Conservation (phyloP, 2,888 invertebrate species). For the Troglohyphantes excavatus region DNA sequence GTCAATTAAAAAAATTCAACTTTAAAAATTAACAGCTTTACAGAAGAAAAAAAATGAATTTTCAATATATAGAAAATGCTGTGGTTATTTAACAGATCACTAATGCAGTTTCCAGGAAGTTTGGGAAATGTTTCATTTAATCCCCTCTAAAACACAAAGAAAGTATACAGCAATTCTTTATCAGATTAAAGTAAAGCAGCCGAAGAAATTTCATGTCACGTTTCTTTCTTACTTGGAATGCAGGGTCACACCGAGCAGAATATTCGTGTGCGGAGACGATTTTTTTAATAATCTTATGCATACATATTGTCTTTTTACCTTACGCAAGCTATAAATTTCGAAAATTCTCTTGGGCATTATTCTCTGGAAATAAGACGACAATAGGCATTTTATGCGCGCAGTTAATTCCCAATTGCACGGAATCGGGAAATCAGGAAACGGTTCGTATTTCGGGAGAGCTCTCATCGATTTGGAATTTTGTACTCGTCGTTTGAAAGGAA, state of each 20-base stretch:
- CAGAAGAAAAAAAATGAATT: too few relatives aligned
- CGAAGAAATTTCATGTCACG: constrained; percentile 43
- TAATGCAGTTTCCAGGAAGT: background rate
- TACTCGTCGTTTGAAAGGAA: too few relatives aligned
- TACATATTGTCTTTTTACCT: constrained; percentile 18
- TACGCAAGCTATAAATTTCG: constrained; percentile 1
- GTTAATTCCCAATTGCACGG: constrained; percentile 10
- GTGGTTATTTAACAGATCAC: too few relatives aligned
- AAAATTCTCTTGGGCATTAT: background rate
- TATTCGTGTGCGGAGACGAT: constrained; percentile 17
- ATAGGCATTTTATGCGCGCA: background rate
- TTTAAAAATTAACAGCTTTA: too few relatives aligned
- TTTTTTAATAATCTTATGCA: constrained; percentile 43
- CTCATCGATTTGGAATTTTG: background rate
- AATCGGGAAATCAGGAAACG: background rate
- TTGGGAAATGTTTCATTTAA: constrained; percentile 35
- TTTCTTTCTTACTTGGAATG: constrained; percentile 25
- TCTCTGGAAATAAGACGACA: constrained; percentile 5
- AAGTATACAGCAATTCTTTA: constrained; percentile 27
- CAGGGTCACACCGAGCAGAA: background rate
- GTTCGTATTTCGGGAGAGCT: background rate
- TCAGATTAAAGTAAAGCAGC: constrained; percentile 48
- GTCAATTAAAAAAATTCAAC: too few relatives aligned
- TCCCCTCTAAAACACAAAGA: constrained; percentile 11
- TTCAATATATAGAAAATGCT: too few relatives aligned